phyloP scores from a whole-genome alignment of 2,888 invertebrate genomes.

The Campaea margaritaria region DNA sequence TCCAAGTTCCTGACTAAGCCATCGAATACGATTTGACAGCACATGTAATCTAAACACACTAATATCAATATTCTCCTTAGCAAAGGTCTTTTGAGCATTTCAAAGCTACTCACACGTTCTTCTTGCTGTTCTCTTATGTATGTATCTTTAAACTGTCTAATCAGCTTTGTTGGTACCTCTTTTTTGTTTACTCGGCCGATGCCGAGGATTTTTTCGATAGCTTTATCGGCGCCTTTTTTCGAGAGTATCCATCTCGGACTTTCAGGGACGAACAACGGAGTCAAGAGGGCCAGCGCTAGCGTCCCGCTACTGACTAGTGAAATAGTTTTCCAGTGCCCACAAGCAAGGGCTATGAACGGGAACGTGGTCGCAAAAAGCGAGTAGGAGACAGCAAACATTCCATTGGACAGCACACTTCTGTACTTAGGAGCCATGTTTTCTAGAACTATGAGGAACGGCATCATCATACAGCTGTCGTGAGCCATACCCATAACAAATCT shows the following conservation, averaged over 20 bases:
- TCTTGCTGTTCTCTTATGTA: constrained; percentile 41
- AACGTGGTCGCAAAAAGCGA: constrained; percentile 50
- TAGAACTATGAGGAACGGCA: constrained; percentile 62
- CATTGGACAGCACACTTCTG: constrained; percentile 61
- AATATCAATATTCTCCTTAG: constrained; percentile 57
- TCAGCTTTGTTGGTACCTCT: constrained; percentile 54
- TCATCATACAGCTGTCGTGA: constrained; percentile 65
- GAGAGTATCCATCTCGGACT: constrained; percentile 67
- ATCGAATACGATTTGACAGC: constrained; percentile 60
- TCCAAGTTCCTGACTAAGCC: constrained; percentile 60
- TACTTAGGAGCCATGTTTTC: constrained; percentile 68
- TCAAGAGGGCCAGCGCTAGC: constrained; percentile 52
- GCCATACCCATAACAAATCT: constrained; percentile 67
- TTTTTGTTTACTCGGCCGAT: constrained; percentile 63
- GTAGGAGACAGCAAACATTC: constrained; percentile 63
- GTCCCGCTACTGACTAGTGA: constrained; percentile 64
- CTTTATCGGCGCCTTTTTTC: constrained; percentile 61
- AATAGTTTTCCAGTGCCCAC: constrained; percentile 64
- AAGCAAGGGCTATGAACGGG: constrained; percentile 64
- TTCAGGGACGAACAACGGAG: constrained; percentile 62
- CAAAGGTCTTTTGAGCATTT: constrained; percentile 58
- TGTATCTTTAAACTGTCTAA: constrained; percentile 57
- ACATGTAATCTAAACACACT: constrained; percentile 59
- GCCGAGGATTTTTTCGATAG: constrained; percentile 54
- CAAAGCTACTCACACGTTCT: constrained; percentile 49